Conservation (phyloP, 2,113 vertebrate genomes). For the Dicrurus megarhynchus region DNA sequence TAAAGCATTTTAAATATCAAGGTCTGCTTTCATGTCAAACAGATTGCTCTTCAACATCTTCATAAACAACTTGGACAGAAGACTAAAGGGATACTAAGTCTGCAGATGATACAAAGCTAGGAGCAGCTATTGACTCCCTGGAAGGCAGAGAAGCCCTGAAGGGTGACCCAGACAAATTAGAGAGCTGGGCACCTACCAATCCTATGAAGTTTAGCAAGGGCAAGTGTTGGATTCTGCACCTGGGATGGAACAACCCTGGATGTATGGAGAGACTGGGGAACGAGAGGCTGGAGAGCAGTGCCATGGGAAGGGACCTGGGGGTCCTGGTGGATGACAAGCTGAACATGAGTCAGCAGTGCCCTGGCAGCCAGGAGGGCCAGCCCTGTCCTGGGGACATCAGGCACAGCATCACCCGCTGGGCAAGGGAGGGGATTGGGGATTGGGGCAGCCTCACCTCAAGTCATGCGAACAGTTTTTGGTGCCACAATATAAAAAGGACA, state of each 20-base stretch:
- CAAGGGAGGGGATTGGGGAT: neutral
- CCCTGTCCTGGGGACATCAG: neutral
- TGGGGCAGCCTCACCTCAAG: neutral
- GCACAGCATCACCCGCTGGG: rapidly evolving
- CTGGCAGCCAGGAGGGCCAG: neutral
- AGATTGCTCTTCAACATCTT: neutral
- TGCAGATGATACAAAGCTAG: neutral
- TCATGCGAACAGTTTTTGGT: neutral
- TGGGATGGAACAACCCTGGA: neutral
- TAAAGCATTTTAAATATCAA: neutral
- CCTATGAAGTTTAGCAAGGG: neutral
- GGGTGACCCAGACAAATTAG: neutral
- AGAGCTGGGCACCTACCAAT: rapidly evolving
- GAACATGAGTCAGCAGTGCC: neutral
- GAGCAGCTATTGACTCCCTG: neutral
- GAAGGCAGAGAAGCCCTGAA: neutral
- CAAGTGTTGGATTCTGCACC: neutral
- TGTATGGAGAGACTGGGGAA: neutral
- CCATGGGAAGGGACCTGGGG: rapidly evolving
- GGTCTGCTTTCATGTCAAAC: neutral
- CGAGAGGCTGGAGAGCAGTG: neutral
- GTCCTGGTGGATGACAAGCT: rapidly evolving
- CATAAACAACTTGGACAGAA: neutral
- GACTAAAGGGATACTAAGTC: neutral
- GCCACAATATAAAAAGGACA: no score